phyloP scores from a whole-genome alignment of 2,113 vertebrate genomes.

The Ailurus styani region DNA sequence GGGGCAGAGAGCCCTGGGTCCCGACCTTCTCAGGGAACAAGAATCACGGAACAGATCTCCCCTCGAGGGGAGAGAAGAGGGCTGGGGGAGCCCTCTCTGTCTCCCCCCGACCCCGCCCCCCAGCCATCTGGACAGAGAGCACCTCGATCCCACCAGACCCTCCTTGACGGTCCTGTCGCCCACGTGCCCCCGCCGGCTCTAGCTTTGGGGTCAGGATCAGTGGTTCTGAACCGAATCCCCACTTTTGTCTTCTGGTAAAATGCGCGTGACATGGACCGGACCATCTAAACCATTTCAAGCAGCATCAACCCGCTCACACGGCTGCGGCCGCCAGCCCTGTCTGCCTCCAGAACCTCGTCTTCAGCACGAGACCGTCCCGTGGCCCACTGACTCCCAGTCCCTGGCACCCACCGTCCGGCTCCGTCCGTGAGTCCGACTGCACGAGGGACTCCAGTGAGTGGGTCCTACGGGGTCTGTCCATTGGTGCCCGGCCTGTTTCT shows the following conservation, averaged over 20 bases:
- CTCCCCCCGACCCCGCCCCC: neutral
- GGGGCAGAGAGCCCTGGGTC: neutral
- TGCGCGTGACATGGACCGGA: rapidly evolving
- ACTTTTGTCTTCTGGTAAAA: neutral
- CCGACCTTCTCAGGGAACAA: neutral
- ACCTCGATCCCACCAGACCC: neutral
- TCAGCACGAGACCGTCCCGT: neutral
- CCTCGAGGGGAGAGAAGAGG: too few species aligned
- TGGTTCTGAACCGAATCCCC: neutral
- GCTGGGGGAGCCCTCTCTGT: neutral
- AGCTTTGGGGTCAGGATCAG: neutral
- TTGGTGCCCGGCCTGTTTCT: too few species aligned
- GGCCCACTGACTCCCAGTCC: neutral
- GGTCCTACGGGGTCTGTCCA: rapidly evolving
- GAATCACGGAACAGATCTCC: neutral
- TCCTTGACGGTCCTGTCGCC: neutral
- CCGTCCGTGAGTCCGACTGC: neutral
- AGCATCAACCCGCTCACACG: rapidly evolving
- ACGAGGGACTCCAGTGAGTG: neutral
- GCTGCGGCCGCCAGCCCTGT: rapidly evolving
- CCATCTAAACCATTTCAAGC: neutral
- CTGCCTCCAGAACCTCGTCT: neutral
- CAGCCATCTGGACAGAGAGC: neutral
- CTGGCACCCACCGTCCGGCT: neutral
- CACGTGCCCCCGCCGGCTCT: rapidly evolving